A percentile compares a stretch with the other conserved stretches of the same genome.
phyloP scores from a whole-genome alignment of 1,140 invertebrate genomes.

The Listronotus bonariensis region DNA sequence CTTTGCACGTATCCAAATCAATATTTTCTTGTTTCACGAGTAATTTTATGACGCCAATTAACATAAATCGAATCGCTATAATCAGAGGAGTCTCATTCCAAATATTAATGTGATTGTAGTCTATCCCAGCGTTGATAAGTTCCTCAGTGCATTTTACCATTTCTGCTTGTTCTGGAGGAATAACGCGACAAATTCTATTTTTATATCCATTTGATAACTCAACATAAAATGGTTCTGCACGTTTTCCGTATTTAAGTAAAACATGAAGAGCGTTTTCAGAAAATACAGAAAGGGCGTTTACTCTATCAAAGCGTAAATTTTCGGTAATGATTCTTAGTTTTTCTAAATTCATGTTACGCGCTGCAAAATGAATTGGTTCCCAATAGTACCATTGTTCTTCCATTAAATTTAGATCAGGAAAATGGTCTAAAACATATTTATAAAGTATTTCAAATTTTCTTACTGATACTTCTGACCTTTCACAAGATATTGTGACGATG shows the following conservation, averaged over 20 bases:
- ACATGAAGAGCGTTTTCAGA: constrained; percentile 44
- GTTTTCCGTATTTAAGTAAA: constrained; percentile 32
- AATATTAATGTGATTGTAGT: constrained; percentile 40
- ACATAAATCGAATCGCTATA: constrained; percentile 34
- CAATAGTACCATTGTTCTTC: constrained; percentile 37
- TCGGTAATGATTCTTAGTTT: constrained; percentile 25
- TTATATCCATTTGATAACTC: constrained; percentile 35
- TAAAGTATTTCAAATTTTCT: constrained; percentile 5
- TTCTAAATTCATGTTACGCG: constrained; percentile 8
- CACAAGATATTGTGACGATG: constrained; percentile 22
- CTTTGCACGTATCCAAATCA: constrained; percentile 36
- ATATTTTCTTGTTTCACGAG: constrained; percentile 17
- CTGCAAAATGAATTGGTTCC: constrained; percentile 41
- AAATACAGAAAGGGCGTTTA: constrained; percentile 33
- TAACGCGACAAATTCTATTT: constrained; percentile 26
- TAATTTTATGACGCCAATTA: constrained; percentile 21
- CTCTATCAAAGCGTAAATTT: neutral
- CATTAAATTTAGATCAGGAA: constrained; percentile 9
- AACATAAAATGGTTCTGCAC: constrained; percentile 20
- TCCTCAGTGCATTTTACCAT: constrained; percentile 31
- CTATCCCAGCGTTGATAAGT: constrained; percentile 33
- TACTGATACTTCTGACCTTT: constrained; percentile 1
- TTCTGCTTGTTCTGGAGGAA: constrained; percentile 24
- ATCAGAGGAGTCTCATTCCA: constrained; percentile 41
- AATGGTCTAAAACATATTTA: constrained; percentile 1